Conservation (phyloP, 2,888 invertebrate genomes). For the Pristionchus fissidentatus region DNA sequence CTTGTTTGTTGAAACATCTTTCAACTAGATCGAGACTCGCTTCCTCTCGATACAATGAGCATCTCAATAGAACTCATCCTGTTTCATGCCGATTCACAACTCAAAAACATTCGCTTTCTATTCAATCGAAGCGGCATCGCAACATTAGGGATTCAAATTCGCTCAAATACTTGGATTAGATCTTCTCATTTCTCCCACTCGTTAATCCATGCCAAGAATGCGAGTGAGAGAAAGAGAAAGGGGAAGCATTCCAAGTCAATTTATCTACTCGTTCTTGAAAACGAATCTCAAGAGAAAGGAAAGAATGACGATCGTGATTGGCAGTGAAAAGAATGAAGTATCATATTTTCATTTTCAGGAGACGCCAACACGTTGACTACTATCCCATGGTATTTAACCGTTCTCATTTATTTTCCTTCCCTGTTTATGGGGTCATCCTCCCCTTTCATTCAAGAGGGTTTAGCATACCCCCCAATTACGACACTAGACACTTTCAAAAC, state of each 20-base stretch:
- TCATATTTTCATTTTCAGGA: background rate
- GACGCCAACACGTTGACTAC: conserved; percentile 22
- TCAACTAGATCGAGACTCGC: conserved; percentile 7
- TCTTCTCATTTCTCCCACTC: background rate
- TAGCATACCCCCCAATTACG: conserved; percentile 13
- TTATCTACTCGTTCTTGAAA: too few relatives aligned
- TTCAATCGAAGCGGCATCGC: too few relatives aligned
- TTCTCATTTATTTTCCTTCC: background rate
- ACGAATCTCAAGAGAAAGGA: too few relatives aligned
- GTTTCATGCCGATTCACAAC: background rate
- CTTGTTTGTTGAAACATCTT: conserved; percentile 8
- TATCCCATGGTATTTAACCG: conserved; percentile 3
- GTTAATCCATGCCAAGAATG: background rate
- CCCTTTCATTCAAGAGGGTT: background rate
- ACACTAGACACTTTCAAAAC: conserved; percentile 2
- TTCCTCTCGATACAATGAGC: background rate
- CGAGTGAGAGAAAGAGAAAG: background rate
- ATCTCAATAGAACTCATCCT: conserved; percentile 22
- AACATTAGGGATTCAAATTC: background rate
- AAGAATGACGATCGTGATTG: too few relatives aligned
- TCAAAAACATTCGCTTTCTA: conserved; percentile 31
- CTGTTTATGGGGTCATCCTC: conserved; percentile 23
- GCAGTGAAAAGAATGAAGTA: background rate
- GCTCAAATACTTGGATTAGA: background rate
- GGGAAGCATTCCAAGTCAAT: background rate